Evolutionary conservation across 2,113 vertebrate species (phyloP), one percentile per base, ranked within the genome.

Genomic region (Semnornis frantzii): DNA sequence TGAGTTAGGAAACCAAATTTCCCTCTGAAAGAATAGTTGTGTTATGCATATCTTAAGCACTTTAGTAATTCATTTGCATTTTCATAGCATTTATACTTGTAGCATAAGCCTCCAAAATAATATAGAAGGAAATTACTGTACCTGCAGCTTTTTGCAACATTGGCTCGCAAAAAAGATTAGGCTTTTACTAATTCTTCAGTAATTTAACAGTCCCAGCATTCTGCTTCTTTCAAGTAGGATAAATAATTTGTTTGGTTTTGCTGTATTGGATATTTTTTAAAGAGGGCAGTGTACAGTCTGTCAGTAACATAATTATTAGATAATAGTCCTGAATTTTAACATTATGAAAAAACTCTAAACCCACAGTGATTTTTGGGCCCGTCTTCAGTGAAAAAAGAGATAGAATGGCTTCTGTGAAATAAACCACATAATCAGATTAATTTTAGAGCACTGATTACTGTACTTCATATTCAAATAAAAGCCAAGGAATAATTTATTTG

Each of bases 341-440:
- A 55, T 87, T 81, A 83, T 74, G 68, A 60, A 44, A 82, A 91
- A 83, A 42, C 33, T 94, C 50, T 52, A 52, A 25, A 52, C 50
- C 50, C 50, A 62, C 63, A 70, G 13, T 87, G 48, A 48, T 33
- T 66, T 87, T 85, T 92, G 84, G 17, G 79, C 52, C 81, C 92
- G 37, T 86, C 74, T 87, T 75, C 69, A 64, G 30, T 83, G 34
- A 17, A 46, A 77, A 92, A 87, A 76, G 42, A 94, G 84, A 75
- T 55, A 80, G 42, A 82, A 88, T 6, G 85, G 58, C 37, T 92
- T 90, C 31, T 84, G 37, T 95, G 81, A 92, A 91, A 69, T 82
- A 96, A 96, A 37, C 31, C 73, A 87, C 62, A 84, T 93, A 96
- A 96, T 95, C 91, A 95, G 90, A 95, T 97, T 95, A 95, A 30